Evolutionary conservation across 2,113 vertebrate genomes (phyloP).

Genomic region (Apteryx mantelli): DNA sequence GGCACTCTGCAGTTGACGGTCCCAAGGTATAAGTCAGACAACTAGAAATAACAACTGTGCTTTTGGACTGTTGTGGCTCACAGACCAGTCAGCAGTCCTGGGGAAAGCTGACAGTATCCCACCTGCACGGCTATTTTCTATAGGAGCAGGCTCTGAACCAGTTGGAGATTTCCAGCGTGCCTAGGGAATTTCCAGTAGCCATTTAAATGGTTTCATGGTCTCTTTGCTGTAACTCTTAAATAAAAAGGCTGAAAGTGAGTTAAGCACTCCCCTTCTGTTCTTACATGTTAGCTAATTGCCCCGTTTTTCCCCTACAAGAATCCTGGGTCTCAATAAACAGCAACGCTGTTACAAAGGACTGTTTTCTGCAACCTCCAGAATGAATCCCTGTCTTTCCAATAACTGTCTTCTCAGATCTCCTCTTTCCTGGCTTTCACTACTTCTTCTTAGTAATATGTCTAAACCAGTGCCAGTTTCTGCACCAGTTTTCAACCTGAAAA

Average conservation of each 20-base stretch:
- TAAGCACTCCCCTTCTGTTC: not conserved
- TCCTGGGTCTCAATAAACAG: not conserved
- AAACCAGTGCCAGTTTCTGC: not conserved
- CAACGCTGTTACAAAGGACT: not conserved
- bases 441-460: not conserved
- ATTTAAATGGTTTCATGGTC: not conserved
- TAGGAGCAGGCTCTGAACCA: not conserved
- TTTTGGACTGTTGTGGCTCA: not conserved
- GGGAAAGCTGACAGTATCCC: not conserved
- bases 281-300: not conserved
- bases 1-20: not conserved
- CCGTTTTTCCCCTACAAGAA: no score
- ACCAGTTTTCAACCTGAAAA: not conserved
- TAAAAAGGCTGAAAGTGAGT: not conserved
- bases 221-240: not conserved
- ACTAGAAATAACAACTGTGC: not conserved
- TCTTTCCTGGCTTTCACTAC: not conserved
- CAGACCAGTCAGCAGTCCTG: not conserved
- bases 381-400: not conserved
- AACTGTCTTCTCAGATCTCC: not conserved
- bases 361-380: not conserved
- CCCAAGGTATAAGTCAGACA: not conserved
- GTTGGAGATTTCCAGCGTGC: not conserved
- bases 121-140: not conserved
- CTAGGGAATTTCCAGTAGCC: not conserved